Percentiles rank a stretch among this genome's conserved stretches.
Evolutionary conservation across 2,888 invertebrate species (phyloP).

Genomic region (Athalia cordata): DNA sequence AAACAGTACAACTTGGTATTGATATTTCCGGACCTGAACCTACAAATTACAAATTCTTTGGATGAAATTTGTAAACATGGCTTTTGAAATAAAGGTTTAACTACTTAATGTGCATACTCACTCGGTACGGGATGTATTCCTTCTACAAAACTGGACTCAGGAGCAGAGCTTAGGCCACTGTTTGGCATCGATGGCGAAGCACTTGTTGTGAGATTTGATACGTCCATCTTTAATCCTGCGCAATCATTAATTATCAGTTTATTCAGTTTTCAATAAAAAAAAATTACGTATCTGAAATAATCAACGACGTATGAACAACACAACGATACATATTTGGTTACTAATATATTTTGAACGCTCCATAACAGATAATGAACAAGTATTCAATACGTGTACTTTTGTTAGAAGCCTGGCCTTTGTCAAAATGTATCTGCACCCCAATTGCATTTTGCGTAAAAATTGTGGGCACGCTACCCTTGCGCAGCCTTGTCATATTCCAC

Average conservation of each 20-base stretch:
- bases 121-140: conserved; percentile 10
- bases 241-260: conserved; percentile 4
- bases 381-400: conserved; percentile 23
- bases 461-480: conserved; percentile 30
- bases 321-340: too few relatives aligned
- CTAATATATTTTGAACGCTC: neutral
- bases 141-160: conserved; percentile 4
- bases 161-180: neutral
- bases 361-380: conserved; percentile 10
- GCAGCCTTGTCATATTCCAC: conserved; percentile 32
- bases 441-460: conserved; percentile 10
- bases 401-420: conserved; percentile 14
- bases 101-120: conserved; percentile 17
- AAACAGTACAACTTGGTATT: neutral
- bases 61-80: neutral
- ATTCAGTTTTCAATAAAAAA: neutral
- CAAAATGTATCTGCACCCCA: neutral
- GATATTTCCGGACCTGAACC: conserved; percentile 23
- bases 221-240: conserved; percentile 26
- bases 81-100: neutral
- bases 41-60: neutral
- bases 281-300: too few relatives aligned
- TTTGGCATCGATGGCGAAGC: neutral
- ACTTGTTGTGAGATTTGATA: conserved; percentile 19
- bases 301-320: too few relatives aligned